Evolutionary conservation across 2,888 invertebrate species (phyloP).

Genomic region (Cephalotes varians): DNA sequence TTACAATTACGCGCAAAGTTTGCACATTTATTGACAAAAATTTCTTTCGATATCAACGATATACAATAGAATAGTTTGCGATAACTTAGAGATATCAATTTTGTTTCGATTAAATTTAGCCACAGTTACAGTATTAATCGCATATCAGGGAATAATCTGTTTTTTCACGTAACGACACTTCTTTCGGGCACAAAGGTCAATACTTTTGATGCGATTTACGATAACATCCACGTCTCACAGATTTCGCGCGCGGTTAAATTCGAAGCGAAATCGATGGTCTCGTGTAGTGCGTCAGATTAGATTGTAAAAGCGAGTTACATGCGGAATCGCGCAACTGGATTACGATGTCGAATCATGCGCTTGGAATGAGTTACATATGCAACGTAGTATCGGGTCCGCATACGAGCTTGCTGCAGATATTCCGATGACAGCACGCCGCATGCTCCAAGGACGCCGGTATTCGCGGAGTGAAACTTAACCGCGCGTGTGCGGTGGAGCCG

Average conservation of each 20-base stretch:
- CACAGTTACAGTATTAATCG: not conserved
- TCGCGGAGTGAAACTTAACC: constrained; percentile 40
- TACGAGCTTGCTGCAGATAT: constrained; percentile 32
- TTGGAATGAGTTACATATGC: constrained; percentile 42
- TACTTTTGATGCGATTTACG: constrained; percentile 8
- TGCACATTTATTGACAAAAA: not conserved
- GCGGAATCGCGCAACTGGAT: constrained; percentile 32
- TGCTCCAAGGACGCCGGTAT: constrained; percentile 31
- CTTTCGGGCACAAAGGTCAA: not conserved
- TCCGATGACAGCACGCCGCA: constrained; percentile 36
- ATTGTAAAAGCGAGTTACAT: constrained; percentile 12
- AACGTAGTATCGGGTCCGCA: constrained; percentile 20
- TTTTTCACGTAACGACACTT: not conserved
- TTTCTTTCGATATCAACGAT: not conserved
- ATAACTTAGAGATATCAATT: not conserved
- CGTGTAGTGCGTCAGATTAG: constrained; percentile 10
- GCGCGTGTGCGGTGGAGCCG: constrained; percentile 1
- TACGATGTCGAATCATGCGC: constrained; percentile 49
- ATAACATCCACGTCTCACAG: not conserved
- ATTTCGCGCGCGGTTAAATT: constrained; percentile 16
- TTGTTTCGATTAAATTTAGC: not conserved
- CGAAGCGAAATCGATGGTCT: not conserved
- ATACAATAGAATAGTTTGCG: not conserved
- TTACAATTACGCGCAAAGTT: not conserved
- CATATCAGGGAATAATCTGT: not conserved